Evolutionary conservation across 2,888 invertebrate species (phyloP).

Genomic region (Synanthedon andrenaeformis): DNA sequence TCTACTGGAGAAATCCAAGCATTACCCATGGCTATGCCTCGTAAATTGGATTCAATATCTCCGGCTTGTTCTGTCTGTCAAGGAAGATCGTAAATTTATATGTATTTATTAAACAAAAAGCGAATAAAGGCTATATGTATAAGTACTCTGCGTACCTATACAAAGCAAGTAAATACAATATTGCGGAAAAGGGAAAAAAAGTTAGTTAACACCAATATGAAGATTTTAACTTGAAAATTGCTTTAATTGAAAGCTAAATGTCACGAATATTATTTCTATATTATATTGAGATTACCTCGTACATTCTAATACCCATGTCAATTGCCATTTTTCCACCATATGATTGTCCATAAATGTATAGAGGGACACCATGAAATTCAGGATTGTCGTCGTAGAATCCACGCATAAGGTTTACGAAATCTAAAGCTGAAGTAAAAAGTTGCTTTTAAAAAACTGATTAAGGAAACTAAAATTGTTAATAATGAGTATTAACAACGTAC

Average conservation of each 20-base stretch:
- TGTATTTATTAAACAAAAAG: too few species aligned
- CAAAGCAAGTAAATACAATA: too few species aligned
- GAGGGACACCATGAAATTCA: slow-evolving; percentile 77
- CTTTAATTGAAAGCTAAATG: too few species aligned
- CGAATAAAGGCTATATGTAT: too few species aligned
- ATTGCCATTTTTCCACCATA: slow-evolving; percentile 95
- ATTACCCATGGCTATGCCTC: slow-evolving; percentile 87
- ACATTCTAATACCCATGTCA: slow-evolving; percentile 77
- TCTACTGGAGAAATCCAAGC: slow-evolving; percentile 92
- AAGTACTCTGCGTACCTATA: too few species aligned
- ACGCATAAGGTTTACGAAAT: slow-evolving; percentile 80
- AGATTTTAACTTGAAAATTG: too few species aligned
- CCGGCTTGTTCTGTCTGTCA: slow-evolving; percentile 73
- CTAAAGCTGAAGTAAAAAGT: slow-evolving; percentile 62
- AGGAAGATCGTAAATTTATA: neutral
- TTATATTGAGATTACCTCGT: slow-evolving; percentile 44
- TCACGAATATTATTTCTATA: neutral
- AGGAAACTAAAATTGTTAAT: neutral
- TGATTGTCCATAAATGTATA: slow-evolving; percentile 90
- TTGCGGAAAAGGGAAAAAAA: too few species aligned
- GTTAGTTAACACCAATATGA: too few species aligned
- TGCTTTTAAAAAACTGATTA: neutral
- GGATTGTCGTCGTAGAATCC: slow-evolving; percentile 76
- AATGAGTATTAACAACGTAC: slow-evolving; percentile 16
- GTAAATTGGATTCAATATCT: slow-evolving; percentile 75